Evolutionary conservation across 2,888 invertebrate species (phyloP).

Genomic region (Yponomeuta evonymella): DNA sequence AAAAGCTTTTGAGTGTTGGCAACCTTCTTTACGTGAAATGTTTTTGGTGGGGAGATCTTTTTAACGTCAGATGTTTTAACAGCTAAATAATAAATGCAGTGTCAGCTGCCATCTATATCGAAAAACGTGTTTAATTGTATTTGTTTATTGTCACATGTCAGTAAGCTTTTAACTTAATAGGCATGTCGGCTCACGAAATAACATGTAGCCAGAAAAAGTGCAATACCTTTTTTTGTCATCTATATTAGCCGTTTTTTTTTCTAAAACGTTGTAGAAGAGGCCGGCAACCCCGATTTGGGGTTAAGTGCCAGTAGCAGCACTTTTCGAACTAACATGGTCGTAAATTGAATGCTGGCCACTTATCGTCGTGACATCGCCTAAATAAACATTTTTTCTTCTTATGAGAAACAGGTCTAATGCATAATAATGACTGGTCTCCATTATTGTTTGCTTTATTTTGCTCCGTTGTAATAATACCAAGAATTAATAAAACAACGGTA

Average conservation of each 20-base stretch:
- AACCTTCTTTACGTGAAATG: too few relatives aligned
- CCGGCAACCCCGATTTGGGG: conserved; percentile 23
- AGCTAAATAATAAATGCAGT: too few relatives aligned
- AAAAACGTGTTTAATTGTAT: too few relatives aligned
- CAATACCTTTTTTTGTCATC: background rate
- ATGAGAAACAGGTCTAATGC: conserved; percentile 23
- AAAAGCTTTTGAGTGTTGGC: too few relatives aligned
- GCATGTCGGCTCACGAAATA: too few relatives aligned
- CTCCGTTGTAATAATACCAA: background rate
- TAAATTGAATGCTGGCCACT: conserved; percentile 30
- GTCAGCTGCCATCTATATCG: too few relatives aligned
- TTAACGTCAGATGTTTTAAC: too few relatives aligned
- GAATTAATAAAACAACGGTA: background rate
- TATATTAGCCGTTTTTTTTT: background rate
- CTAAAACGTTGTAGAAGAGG: conserved; percentile 8
- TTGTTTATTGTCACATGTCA: too few relatives aligned
- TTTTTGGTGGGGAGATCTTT: too few relatives aligned
- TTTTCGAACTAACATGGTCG: conserved; percentile 17
- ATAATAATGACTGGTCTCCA: background rate
- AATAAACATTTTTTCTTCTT: conserved; percentile 44
- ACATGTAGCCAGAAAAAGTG: background rate
- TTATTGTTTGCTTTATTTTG: background rate
- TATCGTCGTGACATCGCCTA: conserved; percentile 30
- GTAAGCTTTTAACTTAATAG: too few relatives aligned
- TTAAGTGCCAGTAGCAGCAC: conserved; percentile 25